Evolutionary conservation across 2,113 vertebrate species (phyloP).

Genomic region (Nesogale talazaci): DNA sequence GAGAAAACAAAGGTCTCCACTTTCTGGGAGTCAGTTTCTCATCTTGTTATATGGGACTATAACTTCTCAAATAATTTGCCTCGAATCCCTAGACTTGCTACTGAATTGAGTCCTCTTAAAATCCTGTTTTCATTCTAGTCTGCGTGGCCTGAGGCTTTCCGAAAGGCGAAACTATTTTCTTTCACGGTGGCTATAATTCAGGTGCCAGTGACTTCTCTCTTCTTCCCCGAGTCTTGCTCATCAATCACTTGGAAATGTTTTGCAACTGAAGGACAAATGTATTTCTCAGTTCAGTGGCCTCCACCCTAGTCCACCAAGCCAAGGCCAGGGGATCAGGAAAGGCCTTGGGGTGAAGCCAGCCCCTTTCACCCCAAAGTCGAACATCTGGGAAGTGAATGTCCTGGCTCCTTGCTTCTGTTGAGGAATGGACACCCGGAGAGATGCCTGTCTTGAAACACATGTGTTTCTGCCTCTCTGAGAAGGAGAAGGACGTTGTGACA

Average conservation of each 20-base stretch:
- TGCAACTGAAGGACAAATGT: constrained; percentile 69
- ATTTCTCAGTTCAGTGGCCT: constrained; percentile 69
- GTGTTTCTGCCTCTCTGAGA: background rate
- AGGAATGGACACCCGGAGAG: background rate
- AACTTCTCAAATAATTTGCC: background rate
- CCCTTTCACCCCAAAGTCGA: constrained; percentile 29
- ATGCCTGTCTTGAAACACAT: background rate
- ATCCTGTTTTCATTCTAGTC: background rate
- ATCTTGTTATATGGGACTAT: background rate
- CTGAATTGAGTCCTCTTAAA: constrained; percentile 24
- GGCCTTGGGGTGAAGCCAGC: constrained; percentile 55
- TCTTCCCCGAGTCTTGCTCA: constrained; percentile 58
- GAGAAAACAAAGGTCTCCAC: constrained; percentile 38
- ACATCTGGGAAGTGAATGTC: constrained; percentile 52
- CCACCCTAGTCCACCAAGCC: constrained; percentile 37
- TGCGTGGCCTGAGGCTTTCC: constrained; percentile 10
- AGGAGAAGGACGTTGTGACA: background rate
- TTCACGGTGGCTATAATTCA: constrained; percentile 48
- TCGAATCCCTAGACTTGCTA: background rate
- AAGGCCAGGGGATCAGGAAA: constrained; percentile 54
- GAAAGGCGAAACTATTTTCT: constrained; percentile 53
- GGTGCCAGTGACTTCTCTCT: constrained; percentile 48
- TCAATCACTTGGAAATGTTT: constrained; percentile 78
- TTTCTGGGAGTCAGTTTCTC: constrained; percentile 32
- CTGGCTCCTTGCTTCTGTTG: background rate